Evolutionary conservation across 2,797 vertebrate genomes (phyloP), one percentile per base, ranked within the genome.

Genomic region (Chloroceryle inda): DNA sequence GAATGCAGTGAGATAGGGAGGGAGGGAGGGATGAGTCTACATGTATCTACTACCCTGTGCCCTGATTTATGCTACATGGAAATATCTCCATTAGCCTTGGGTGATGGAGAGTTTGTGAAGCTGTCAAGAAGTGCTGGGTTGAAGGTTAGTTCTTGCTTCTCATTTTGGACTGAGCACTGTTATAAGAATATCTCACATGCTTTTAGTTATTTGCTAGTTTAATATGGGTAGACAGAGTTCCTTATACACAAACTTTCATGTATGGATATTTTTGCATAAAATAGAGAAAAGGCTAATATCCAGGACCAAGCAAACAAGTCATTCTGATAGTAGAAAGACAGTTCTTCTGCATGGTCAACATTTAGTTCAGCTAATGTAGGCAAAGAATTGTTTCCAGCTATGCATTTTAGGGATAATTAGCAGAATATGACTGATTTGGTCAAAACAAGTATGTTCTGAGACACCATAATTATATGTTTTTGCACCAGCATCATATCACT

Each of bases 21-120:
- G 49, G 47, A 49, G 14, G 47, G 49, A 50, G 50, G 27, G 47
- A 35, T 49, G n/a, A 21, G 2, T 56, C 10, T 37, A 42, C 5
- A 27, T 0, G 8, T 40, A 1, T 8, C 17, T 58, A 2, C 7
- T 19, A 5, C 37, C 20, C 13, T 78, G 13, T 26, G 5, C 15
- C 15, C 5, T 40, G 35, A 24, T 29, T 68, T 0, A 8, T 62
- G 33, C 24, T 11, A 4, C 12, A 3, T 73, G 11, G 49, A 61
- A 73, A 52, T 9, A 68, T 2, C 5, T 67, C 35, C 9, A 8
- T 53, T 66, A 74, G 18, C 29, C 29, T 18, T 62, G 42, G 16
- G 1, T 64, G 33, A 35, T 4, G 24, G 9, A 42, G 33, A 23
- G 7, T 78, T 66, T 74, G 29, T 27, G 56, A 74, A 67, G 8